Evolutionary conservation across 2,888 invertebrate genomes (phyloP).

Genomic region (Caenorhabditis sp.): DNA sequence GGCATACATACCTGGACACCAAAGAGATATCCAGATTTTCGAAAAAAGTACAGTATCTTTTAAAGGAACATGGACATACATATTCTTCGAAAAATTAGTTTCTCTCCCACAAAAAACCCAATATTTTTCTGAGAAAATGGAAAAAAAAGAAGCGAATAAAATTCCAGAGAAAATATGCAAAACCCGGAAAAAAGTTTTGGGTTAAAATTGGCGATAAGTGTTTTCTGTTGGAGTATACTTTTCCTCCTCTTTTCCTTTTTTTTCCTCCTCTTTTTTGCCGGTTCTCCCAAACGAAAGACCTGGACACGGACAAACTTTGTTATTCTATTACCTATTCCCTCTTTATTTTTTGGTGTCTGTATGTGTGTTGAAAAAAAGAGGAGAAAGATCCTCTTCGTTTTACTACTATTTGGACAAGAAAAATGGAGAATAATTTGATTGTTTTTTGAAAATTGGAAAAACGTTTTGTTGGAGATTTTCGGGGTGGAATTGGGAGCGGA

Average conservation of each 20-base stretch:
- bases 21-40: too few relatives aligned
- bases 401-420: neutral
- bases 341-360: neutral
- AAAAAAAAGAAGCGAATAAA: neutral
- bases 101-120: neutral
- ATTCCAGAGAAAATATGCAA: neutral
- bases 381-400: neutral
- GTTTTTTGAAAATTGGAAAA: too few relatives aligned
- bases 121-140: neutral
- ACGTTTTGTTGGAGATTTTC: too few relatives aligned
- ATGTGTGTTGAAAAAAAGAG: too few relatives aligned
- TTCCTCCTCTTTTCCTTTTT: neutral
- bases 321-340: slow-evolving; percentile 4
- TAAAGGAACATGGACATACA: too few relatives aligned
- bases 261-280: neutral
- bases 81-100: too few relatives aligned
- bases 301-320: neutral
- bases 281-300: too few relatives aligned
- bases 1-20: too few relatives aligned
- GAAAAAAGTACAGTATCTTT: too few relatives aligned
- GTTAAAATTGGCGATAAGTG: neutral
- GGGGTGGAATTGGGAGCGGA: too few relatives aligned
- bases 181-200: slow-evolving; percentile 1
- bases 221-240: neutral
- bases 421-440: too few relatives aligned